A percentile compares a stretch with the other conserved stretches of the same genome.
Evolutionary conservation across 2,888 invertebrate genomes (phyloP).

Genomic region (Caenorhabditis macrosperma): DNA sequence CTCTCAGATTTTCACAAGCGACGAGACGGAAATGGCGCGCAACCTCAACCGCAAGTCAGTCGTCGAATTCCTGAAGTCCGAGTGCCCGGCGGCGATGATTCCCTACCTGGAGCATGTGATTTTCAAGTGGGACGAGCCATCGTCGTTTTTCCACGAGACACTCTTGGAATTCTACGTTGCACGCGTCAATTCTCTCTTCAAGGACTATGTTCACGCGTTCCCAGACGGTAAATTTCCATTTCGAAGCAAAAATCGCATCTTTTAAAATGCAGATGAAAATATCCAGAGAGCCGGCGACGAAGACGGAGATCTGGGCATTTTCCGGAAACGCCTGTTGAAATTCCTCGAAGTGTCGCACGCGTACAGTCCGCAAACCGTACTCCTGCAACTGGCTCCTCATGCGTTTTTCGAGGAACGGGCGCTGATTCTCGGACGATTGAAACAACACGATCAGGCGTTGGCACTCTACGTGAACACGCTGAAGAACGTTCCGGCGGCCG

Average conservation of each 20-base stretch:
- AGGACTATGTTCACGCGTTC: constrained; percentile 81
- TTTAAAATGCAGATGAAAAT: constrained; percentile 79
- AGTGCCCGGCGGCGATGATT: constrained; percentile 87
- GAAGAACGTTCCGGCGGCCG: constrained; percentile 88
- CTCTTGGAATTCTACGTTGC: constrained; percentile 92
- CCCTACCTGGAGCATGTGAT: constrained; percentile 96
- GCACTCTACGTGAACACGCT: constrained; percentile 93
- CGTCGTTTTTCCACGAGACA: constrained; percentile 91
- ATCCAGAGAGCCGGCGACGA: constrained; percentile 81
- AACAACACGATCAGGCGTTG: constrained; percentile 90
- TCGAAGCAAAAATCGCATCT: background rate
- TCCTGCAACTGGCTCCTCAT: constrained; percentile 71
- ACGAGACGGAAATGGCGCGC: constrained; percentile 88
- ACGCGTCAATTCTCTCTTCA: constrained; percentile 82
- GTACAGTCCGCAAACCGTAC: constrained; percentile 73
- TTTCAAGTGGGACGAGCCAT: constrained; percentile 90
- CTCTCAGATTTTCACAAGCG: constrained; percentile 87
- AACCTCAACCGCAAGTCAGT: constrained; percentile 91
- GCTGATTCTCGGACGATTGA: constrained; percentile 91
- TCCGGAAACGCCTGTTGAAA: constrained; percentile 84
- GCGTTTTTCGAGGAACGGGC: constrained; percentile 93
- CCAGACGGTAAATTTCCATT: constrained; percentile 75
- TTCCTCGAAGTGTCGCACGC: constrained; percentile 71
- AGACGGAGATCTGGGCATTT: constrained; percentile 83
- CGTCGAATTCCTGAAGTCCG: constrained; percentile 90